A percentile compares a stretch with the other conserved stretches of the same genome.
Evolutionary conservation across 2,888 invertebrate species (phyloP).

Genomic region (Apamea crenata): DNA sequence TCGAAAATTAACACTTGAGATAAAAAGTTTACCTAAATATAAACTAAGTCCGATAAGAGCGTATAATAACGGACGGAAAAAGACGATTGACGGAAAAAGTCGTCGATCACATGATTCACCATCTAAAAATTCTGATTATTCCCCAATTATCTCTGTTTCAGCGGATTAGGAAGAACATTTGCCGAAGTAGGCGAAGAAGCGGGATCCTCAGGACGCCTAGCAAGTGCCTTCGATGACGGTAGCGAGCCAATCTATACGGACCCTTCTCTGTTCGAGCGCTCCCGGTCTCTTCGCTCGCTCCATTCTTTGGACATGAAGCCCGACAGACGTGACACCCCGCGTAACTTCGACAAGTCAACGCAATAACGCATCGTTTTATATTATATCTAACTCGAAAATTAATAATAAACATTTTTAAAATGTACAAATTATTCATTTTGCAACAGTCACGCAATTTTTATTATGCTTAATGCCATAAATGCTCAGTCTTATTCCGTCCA

Average conservation of each 20-base stretch:
- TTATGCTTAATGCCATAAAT: constrained; percentile 72
- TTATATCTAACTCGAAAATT: constrained; percentile 60
- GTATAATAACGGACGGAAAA: constrained; percentile 32
- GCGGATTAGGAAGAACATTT: constrained; percentile 86
- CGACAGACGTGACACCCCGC: constrained; percentile 86
- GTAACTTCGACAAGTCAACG: constrained; percentile 68
- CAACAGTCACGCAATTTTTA: constrained; percentile 26
- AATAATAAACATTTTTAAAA: constrained; percentile 38
- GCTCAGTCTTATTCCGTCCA: constrained; percentile 80
- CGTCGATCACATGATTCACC: constrained; percentile 13
- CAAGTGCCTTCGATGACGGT: constrained; percentile 94
- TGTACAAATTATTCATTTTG: constrained; percentile 21
- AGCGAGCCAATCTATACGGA: constrained; percentile 98
- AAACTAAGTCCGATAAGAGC: constrained; percentile 1
- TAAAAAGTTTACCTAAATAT: constrained; percentile 33
- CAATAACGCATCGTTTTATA: constrained; percentile 45
- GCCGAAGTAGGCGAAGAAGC: constrained; percentile 85
- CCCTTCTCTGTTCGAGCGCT: constrained; percentile 96
- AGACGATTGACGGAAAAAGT: constrained; percentile 36
- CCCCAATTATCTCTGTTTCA: constrained; percentile 64
- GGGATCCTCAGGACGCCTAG: constrained; percentile 87
- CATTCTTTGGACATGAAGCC: constrained; percentile 91
- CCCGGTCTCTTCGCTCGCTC: constrained; percentile 93
- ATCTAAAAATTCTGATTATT: background rate
- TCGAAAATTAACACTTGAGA: constrained; percentile 17